Base-by-base conservation (phyloP, 2,797 vertebrate genomes). In the Mycteria americana region DNA sequence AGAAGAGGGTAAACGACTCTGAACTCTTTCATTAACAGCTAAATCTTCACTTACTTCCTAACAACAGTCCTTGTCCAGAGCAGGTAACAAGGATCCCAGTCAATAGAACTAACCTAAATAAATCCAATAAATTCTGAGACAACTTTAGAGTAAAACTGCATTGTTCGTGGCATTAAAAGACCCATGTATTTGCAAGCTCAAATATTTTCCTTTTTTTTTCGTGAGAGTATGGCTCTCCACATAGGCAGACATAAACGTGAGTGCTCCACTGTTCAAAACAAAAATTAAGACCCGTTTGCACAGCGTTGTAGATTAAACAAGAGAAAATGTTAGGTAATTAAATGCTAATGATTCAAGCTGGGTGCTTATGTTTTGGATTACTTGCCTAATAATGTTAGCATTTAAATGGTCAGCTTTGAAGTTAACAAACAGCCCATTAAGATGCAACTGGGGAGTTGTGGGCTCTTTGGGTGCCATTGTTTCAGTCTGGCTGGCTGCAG, bases 361-460 rank as follows among this genome's bases (percentile, higher is more conserved):
- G 72, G 84, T 96, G 93, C 95, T 97, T 97, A 86, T 91, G 93
- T 95, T 98, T 97, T 92, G 64, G 89, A 97, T 97, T 98, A 93
- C 82, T 97, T 78, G 68, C 73, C 95, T 97, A 94, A 95, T 97
- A 91, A 93, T 33, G 91, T 97, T 97, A 97, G 92, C 88, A 96
- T 98, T 97, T 95, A 97, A 97, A 97, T 80, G 94, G 95, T 97
- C 96, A 97, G 93, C 96, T 97, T 97, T 96, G 97, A 98, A 98
- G 95, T 97, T 97, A 97, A 96, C 86, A 94, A 97, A 97, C 85
- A 97, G 70, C 67, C 93, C 91, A 96, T 98, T 98, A 97, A 96
- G 85, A 97, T 97, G 96, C 97, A 97, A 46, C 94, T 11, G 28
- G 97, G 94, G 97, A 97, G 87, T 78, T 96, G 93, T 75, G 85